Base-by-base conservation (phyloP, 1,140 invertebrate species). In the Meloidogyne chitwoodi region DNA sequence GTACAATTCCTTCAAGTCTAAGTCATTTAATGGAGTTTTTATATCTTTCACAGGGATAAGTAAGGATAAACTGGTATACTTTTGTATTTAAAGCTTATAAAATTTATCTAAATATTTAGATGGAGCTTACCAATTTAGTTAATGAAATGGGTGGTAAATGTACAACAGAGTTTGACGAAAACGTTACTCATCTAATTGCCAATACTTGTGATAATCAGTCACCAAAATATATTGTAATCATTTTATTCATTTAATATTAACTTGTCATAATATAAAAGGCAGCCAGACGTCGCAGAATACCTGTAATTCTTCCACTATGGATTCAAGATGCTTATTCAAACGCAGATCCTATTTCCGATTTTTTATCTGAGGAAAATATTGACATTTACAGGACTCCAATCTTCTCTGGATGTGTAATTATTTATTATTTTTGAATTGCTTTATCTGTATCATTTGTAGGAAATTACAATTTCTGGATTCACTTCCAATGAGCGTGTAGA, bases 401-500 rank as follows among this genome's bases (percentile, higher is more conserved):
- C 0, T 75, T 75, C 8, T 29, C 34, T 4, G 26, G 44, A 10
- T 75, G 74, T n/a, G 74, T 75, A 19, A 19, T 44, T 75, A 61
- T 14, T 31, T 74, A 31, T 19, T 66, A 1, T 71, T n/a, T n/a
- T 67, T 26, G 1, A 29, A 19, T 8, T 24, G 16, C 11, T 38
- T 26, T 31, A 24, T 8, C 24, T 16, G n/a, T 4, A 19, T 67
- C 41, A 11, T 0, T 72, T 72, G 24, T 12, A 68, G 67, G 22
- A 68, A 68, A 41, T 75, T 27, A 75, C 67, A 16, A 68, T 75
- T 26, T 75, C 69, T n/a, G 74, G 74, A 4, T 75, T 68, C n/a
- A n/a, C 38, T 27, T 31, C 34, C 2, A 10, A 19, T 44, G 64
- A 75, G 2, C 63, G 63, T 0, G 4, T 41, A 10, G 69, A 74